These are phyloP conservation scores for Ceyx cyanopectus DNA, from an alignment of 2,113 vertebrate genomes.

Conservation along the genomic window DNA sequence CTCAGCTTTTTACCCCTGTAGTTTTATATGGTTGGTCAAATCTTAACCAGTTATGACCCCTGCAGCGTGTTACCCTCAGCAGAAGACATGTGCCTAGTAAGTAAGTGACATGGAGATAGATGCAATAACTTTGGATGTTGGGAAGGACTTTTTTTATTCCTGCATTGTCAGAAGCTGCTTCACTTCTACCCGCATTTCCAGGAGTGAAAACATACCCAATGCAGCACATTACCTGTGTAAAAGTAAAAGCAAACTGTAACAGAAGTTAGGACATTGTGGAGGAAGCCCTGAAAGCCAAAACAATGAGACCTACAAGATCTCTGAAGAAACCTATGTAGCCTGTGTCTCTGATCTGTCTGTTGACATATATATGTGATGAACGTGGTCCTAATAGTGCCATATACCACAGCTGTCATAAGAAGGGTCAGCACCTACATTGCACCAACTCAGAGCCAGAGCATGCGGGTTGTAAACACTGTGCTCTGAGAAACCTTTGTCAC, in stretches of 20 bases:
- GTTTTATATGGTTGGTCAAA: background rate
- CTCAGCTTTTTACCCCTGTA: background rate
- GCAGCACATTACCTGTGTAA: fast-evolving
- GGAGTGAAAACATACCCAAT: fast-evolving
- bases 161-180: background rate
- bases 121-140: background rate
- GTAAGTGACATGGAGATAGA: background rate
- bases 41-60: background rate
- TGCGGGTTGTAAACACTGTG: background rate
- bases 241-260: fast-evolving
- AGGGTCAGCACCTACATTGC: background rate
- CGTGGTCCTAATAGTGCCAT: background rate
- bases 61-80: fast-evolving
- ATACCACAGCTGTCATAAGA: background rate
- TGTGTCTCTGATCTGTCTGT: background rate
- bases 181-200: background rate
- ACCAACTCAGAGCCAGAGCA: background rate
- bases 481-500: background rate
- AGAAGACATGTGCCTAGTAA: background rate
- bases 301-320: background rate
- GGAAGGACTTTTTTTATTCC: background rate
- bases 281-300: background rate
- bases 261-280: background rate
- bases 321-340: background rate
- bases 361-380: background rate